Conservation (phyloP, 2,888 invertebrate species). For the Ditylenchus weischeri region DNA sequence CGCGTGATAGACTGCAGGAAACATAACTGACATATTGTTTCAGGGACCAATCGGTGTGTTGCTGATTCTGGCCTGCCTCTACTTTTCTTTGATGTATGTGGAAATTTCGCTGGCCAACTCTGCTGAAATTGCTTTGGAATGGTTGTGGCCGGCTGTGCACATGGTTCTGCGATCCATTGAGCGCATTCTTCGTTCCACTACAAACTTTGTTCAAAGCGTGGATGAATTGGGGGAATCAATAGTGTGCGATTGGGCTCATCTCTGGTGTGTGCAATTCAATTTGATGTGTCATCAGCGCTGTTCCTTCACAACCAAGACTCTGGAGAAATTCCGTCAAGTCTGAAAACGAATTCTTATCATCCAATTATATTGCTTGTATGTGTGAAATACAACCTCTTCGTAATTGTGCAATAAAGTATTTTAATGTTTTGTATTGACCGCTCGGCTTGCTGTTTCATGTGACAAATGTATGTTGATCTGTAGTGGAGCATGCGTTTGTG, state of each 20-base stretch:
- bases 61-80: background rate
- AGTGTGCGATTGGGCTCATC: slow-evolving; percentile 21
- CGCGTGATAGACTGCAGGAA: no score
- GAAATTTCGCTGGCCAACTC: slow-evolving; percentile 1
- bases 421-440: no score
- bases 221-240: slow-evolving; percentile 26
- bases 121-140: background rate
- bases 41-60: slow-evolving; percentile 7
- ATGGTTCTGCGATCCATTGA: slow-evolving; percentile 19
- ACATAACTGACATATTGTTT: background rate
- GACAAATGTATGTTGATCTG: no score
- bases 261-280: slow-evolving; percentile 24
- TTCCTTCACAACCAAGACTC: slow-evolving; percentile 23
- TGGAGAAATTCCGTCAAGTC: slow-evolving; percentile 14
- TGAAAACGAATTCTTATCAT: no score
- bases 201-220: slow-evolving; percentile 10
- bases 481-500: no score
- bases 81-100: background rate
- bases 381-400: no score
- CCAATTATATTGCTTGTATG: no score
- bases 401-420: no score
- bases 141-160: slow-evolving; percentile 23
- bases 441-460: no score
- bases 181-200: slow-evolving; percentile 8
- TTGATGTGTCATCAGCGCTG: slow-evolving; percentile 26